Evolutionary conservation across 2,113 vertebrate genomes (phyloP), one percentile per base, ranked within the genome.

Genomic region (Pseudolaguvia tuberculata): DNA sequence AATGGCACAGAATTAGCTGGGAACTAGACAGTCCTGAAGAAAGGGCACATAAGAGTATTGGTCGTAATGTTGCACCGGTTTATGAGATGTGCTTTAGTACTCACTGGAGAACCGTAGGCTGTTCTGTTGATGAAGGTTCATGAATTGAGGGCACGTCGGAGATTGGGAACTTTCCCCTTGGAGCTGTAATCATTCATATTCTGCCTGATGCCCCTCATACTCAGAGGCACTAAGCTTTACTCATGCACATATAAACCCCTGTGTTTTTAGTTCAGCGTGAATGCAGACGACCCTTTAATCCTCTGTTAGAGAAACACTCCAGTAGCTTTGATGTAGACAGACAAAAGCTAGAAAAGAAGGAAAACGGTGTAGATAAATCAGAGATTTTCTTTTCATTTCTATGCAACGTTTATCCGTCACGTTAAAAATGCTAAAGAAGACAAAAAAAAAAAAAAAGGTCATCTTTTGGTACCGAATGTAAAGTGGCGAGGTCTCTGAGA

Each of bases 71-170:
- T 73, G 56, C 55, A 47, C 63, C 17, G 52, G 56, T 65, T 70
- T 50, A 58, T 57, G 73, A 35, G 71, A 58, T 63, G 65, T 51
- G 27, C 59, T 77, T 70, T 62, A 79, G 61, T 71, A 52, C 78
- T 57, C 78, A 61, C 27, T 27, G 25, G 79, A 72, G 75, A 72
- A 51, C 62, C 55, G 53, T 70, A 73, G 74, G 70, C 71, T 62
- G 56, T 68, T 77, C 75, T 50, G 51, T 69, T 55, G 79, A 73
- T 74, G 70, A 71, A 77, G 70, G 70, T 67, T 69, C 70, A 50
- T 72, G 66, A 73, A 80, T 77, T 73, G 75, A 77, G 75, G 75
- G 75, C 75, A 77, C 75, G 62, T 76, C 55, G 58, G 78, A 80
- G 68, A 76, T 51, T 74, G 75, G 57, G 75, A 80, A 74, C 56